Percentiles rank a stretch among this genome's conserved stretches.
Conservation (phyloP, 2,113 vertebrate genomes). For the Tor tambroides region DNA sequence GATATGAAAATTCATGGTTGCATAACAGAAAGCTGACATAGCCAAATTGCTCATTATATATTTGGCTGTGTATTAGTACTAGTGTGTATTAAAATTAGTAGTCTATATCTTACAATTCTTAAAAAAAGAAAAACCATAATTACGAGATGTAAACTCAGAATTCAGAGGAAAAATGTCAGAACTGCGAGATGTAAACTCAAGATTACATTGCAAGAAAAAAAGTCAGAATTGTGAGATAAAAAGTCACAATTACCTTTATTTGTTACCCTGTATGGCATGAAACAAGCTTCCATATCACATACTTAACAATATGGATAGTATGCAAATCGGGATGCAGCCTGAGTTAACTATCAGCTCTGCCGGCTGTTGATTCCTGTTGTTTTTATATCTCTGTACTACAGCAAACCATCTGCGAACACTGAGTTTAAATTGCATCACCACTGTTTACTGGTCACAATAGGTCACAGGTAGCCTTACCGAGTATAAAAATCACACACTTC, state of each 20-base stretch:
- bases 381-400: not conserved
- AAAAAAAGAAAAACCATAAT: too few species aligned
- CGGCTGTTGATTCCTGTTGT: not conserved
- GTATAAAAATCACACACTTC: not conserved
- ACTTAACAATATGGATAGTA: not conserved
- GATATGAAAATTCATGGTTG: not conserved
- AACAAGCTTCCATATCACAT: not conserved
- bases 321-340: not conserved
- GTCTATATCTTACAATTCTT: too few species aligned
- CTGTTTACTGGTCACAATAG: not conserved
- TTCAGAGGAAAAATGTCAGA: too few species aligned
- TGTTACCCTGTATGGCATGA: too few species aligned
- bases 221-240: not conserved
- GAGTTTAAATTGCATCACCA: not conserved
- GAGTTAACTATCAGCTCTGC: not conserved
- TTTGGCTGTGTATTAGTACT: not conserved
- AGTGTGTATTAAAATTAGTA: too few species aligned
- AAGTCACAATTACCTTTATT: not conserved
- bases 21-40: not conserved
- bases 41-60: not conserved
- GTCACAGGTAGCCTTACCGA: not conserved
- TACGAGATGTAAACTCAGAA: too few species aligned
- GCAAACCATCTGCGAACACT: not conserved
- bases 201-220: too few species aligned
- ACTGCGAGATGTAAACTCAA: not conserved